Evolutionary conservation across 2,113 vertebrate genomes (phyloP), one percentile per base, ranked within the genome.

Genomic region (Bettongia penicillata): DNA sequence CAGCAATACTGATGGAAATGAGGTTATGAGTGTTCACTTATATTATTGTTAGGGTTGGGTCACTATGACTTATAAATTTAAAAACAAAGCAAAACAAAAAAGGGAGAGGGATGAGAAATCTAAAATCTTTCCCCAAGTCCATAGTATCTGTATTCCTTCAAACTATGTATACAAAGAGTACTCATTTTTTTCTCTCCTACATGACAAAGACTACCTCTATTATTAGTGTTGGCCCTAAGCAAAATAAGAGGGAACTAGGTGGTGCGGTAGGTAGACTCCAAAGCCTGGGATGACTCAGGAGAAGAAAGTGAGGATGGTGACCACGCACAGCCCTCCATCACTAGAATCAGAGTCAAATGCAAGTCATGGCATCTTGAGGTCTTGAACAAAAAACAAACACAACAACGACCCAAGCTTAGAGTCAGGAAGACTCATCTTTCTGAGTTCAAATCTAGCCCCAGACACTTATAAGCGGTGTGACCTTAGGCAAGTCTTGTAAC

Each of bases 131-230:
- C 48, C 55, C 91, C 37, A 90, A 94, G 92, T 84, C 9, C 92
- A 84, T 43, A 31, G 49, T 53, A 43, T 91, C 89, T 25, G 23
- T 43, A 91, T 25, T 94, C 48, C 4, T 37, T 91, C 28, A 51
- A 94, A 96, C 92, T 84, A 26, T 92, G 48, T 9, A 91, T 16
- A 28, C 28, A 49, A 48, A 48, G 52, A 9, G 48, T 26, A 89
- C 52, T 97, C 49, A 49, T 6, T 96, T 53, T 92, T 28, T 93
- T 49, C 12, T 93, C 77, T n/a, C 61, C 55, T 90, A 90, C 43
- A 93, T 92, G 43, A 10, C 57, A 89, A 94, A 1, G 14, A 50
- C 11, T 6, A 94, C 28, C 26, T 84, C 26, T 43, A 91, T 43
- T 51, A 22, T 43, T 77, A 37, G 48, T 2, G 31, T 28, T 89